Conservation (phyloP, 2,888 invertebrate genomes). For the Dolomedes plantarius region DNA sequence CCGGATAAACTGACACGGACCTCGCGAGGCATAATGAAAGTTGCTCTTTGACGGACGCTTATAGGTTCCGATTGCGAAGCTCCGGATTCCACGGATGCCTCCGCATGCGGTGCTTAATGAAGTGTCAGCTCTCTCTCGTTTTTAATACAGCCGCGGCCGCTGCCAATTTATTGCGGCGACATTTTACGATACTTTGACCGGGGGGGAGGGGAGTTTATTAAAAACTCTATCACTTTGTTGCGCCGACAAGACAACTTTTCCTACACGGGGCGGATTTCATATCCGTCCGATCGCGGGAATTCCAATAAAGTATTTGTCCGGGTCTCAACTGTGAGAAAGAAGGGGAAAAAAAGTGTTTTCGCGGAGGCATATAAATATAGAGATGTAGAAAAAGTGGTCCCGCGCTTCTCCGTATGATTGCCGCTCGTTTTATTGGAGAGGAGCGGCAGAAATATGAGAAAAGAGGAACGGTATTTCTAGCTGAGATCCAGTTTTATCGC, state of each 20-base stretch:
- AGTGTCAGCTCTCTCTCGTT: conserved; percentile 8
- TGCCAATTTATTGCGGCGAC: conserved; percentile 67
- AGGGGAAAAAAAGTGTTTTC: not conserved
- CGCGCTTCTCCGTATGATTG: not conserved
- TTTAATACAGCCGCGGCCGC: conserved; percentile 43
- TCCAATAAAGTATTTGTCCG: conserved; percentile 15
- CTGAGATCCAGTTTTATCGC: not conserved
- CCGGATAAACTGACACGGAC: conserved; percentile 71
- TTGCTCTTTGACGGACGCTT: conserved; percentile 68
- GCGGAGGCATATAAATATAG: not conserved
- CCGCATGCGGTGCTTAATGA: conserved; percentile 7
- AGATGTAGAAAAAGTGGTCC: too few species aligned
- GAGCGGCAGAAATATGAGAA: not conserved
- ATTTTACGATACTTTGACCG: conserved; percentile 57
- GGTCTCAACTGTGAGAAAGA: not conserved
- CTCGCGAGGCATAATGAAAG: conserved; percentile 67
- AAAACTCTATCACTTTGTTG: conserved; percentile 65
- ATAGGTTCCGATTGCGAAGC: conserved; percentile 45
- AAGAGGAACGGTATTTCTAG: not conserved
- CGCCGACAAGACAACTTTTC: conserved; percentile 23
- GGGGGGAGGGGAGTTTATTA: conserved; percentile 53
- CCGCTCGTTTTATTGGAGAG: conserved; percentile 13
- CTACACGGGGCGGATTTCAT: conserved; percentile 22
- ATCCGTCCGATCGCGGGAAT: not conserved
- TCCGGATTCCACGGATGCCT: conserved; percentile 53